These are phyloP conservation scores for Ictidomys tridecemlineatus DNA, from an alignment of 2,113 vertebrate species.

Conservation along the genomic window DNA sequence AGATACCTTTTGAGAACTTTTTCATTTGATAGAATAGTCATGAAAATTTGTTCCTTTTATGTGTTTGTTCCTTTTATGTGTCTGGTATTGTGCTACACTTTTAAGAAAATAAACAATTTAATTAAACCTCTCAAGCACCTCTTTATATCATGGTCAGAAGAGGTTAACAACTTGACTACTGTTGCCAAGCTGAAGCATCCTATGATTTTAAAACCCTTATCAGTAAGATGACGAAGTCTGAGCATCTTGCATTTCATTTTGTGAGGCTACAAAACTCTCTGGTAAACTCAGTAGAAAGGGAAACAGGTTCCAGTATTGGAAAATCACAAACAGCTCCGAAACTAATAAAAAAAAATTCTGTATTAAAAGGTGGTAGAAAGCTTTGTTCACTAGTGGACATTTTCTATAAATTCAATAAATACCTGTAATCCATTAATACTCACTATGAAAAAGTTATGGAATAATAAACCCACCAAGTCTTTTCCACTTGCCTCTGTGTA, in stretches of 20 bases:
- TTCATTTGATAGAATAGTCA: neutral
- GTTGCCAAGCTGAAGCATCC: neutral
- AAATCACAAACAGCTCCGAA: neutral
- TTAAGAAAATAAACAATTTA: neutral
- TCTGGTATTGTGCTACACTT: neutral
- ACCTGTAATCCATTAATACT: neutral
- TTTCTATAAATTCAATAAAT: neutral
- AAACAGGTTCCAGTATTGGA: neutral
- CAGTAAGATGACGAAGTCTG: neutral
- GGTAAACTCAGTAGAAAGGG: neutral
- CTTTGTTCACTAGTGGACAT: neutral
- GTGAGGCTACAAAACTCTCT: neutral
- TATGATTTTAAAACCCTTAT: neutral
- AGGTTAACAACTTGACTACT: neutral
- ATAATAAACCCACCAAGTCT: neutral
- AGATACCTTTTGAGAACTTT: conserved; percentile 6
- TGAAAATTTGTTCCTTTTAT: neutral
- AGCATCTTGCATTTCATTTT: neutral
- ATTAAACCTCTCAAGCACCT: neutral
- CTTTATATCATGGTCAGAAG: neutral
- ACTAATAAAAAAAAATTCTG: neutral
- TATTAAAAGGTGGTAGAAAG: neutral
- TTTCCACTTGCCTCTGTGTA: neutral
- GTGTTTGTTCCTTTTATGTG: neutral
- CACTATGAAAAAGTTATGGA: neutral